Evolutionary conservation across 1,140 invertebrate genomes (phyloP).

Genomic region (Pentalonia nigronervosa): DNA sequence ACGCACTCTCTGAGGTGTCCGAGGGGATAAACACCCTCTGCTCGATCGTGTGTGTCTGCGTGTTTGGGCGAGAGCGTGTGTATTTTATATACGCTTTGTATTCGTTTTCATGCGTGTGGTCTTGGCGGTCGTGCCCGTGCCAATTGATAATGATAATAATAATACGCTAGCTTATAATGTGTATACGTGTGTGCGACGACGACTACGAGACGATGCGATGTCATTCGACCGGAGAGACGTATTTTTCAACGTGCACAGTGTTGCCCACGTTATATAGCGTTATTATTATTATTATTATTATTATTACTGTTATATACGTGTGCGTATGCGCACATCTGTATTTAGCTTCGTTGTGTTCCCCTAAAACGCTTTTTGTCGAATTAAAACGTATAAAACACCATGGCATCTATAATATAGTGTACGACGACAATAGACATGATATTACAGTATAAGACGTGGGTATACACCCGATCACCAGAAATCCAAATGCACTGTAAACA

Average conservation of each 20-base stretch:
- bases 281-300: neutral
- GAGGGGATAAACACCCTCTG: constrained; percentile 9
- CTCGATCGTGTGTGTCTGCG: neutral
- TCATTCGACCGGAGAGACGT: neutral
- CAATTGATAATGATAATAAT: constrained; percentile 55
- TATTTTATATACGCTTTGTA: neutral
- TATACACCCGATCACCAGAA: neutral
- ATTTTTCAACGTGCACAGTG: constrained; percentile 25
- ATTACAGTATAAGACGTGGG: neutral
- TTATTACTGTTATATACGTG: neutral
- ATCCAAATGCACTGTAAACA: neutral
- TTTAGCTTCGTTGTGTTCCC: neutral
- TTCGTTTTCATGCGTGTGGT: neutral
- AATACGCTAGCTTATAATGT: neutral
- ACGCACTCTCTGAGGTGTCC: constrained; percentile 13
- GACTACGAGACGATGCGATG: constrained; percentile 24
- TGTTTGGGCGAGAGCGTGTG: neutral
- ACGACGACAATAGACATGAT: neutral
- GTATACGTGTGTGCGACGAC: neutral
- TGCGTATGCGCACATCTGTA: neutral
- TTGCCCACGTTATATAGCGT: neutral
- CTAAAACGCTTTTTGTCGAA: neutral
- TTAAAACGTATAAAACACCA: constrained; percentile 24
- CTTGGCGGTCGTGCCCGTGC: constrained; percentile 41
- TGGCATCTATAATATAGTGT: neutral